Percentiles rank a stretch among this genome's conserved stretches.
Conservation (phyloP, 2,888 invertebrate genomes). For the Incurvaria masculella region DNA sequence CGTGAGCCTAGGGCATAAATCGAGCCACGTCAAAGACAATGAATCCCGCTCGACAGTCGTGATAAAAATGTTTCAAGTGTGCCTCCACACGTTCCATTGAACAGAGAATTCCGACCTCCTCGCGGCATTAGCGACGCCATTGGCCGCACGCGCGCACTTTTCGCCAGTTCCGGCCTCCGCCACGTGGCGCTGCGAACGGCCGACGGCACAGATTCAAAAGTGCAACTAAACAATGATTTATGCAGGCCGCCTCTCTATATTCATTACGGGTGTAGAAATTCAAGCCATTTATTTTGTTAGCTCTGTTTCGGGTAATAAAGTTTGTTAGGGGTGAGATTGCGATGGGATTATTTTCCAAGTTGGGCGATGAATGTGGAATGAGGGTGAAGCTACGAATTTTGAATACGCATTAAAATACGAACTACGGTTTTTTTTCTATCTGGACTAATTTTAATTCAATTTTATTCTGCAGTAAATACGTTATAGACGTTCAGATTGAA, state of each 20-base stretch:
- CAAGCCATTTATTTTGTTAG: constrained; percentile 57
- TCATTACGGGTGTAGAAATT: constrained; percentile 57
- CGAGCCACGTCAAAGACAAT: not conserved
- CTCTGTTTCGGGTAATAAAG: constrained; percentile 47
- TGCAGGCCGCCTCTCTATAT: constrained; percentile 47
- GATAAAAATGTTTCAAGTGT: constrained; percentile 55
- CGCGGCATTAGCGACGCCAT: not conserved
- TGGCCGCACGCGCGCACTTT: not conserved
- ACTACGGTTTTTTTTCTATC: too few relatives aligned
- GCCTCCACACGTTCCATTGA: constrained; percentile 53
- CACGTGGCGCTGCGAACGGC: constrained; percentile 8
- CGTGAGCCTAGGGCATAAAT: not conserved
- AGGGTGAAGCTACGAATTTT: too few relatives aligned
- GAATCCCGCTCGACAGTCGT: constrained; percentile 29
- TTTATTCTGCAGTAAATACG: too few relatives aligned
- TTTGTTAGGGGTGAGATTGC: constrained; percentile 33
- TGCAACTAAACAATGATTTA: constrained; percentile 53
- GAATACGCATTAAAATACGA: too few relatives aligned
- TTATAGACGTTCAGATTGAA: too few relatives aligned
- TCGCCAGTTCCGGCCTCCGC: constrained; percentile 3
- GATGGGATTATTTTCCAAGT: constrained; percentile 22
- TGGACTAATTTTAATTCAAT: too few relatives aligned
- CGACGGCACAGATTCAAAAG: constrained; percentile 31
- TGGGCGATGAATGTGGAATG: too few relatives aligned
- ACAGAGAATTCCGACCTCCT: constrained; percentile 25